phyloP scores from a whole-genome alignment of 2,888 invertebrate species.

The Allygus modestus region DNA sequence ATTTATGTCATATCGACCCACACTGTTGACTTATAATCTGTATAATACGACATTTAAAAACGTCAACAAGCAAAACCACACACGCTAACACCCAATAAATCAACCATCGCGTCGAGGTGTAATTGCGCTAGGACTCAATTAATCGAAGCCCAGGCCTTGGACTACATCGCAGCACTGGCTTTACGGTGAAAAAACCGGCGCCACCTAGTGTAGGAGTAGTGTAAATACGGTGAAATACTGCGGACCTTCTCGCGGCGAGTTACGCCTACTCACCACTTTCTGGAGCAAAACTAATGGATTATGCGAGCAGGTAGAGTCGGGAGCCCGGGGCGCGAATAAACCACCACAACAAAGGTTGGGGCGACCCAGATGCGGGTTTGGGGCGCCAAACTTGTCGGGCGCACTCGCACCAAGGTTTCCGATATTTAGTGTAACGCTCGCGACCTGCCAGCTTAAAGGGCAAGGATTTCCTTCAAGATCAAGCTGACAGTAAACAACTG shows the following conservation, averaged over 20 bases:
- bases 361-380: too few species aligned
- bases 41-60: not conserved
- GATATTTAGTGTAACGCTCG: slow-evolving; percentile 6
- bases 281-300: slow-evolving; percentile 44
- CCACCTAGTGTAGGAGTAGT: not conserved
- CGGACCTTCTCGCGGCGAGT: not conserved
- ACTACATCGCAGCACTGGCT: not conserved
- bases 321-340: slow-evolving; percentile 9
- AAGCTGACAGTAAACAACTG: not conserved
- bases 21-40: too few species aligned
- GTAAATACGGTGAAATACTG: not conserved
- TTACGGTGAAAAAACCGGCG: slow-evolving; percentile 27
- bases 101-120: not conserved
- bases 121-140: slow-evolving; percentile 13
- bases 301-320: not conserved
- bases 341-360: slow-evolving; percentile 4
- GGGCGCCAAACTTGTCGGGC: too few species aligned
- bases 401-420: not conserved
- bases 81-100: slow-evolving; percentile 16
- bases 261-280: slow-evolving; percentile 19
- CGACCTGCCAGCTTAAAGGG: not conserved
- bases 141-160: slow-evolving; percentile 6
- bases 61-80: not conserved
- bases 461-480: slow-evolving; percentile 11
- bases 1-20: too few species aligned